phyloP scores from a whole-genome alignment of 2,888 invertebrate species.

The Nemotelus nigrinus region DNA sequence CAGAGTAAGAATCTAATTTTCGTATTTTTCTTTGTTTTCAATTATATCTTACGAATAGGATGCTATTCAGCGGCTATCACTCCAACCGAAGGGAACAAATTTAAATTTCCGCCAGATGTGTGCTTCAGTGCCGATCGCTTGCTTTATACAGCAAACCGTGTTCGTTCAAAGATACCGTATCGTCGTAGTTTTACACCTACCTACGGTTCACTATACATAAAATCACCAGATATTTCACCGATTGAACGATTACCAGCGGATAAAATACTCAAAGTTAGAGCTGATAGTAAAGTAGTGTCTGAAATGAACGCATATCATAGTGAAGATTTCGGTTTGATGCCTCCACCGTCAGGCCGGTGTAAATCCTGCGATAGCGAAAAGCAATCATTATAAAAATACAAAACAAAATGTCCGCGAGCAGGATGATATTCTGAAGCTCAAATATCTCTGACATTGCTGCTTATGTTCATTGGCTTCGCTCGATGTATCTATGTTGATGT shows the following conservation, averaged over 20 bases:
- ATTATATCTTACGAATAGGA: not conserved
- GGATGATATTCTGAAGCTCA: slow-evolving; percentile 14
- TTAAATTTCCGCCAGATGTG: slow-evolving; percentile 21
- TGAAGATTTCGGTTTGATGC: slow-evolving; percentile 18
- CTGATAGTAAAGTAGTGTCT: slow-evolving; percentile 14
- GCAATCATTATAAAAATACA: not conserved
- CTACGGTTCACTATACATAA: not conserved
- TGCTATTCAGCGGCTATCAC: slow-evolving; percentile 14
- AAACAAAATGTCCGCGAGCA: not conserved
- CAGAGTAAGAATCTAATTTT: too few relatives aligned
- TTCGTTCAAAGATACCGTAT: not conserved
- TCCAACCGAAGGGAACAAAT: slow-evolving; percentile 3
- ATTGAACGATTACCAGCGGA: slow-evolving; percentile 22
- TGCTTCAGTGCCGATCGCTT: slow-evolving; percentile 29
- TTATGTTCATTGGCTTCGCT: slow-evolving; percentile 7
- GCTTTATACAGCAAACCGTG: not conserved
- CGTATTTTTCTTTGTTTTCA: too few relatives aligned
- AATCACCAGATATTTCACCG: slow-evolving; percentile 32
- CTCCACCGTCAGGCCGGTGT: slow-evolving; percentile 5
- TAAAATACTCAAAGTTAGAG: not conserved
- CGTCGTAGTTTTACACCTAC: slow-evolving; percentile 35
- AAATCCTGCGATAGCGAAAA: not conserved
- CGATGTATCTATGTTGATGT: slow-evolving; percentile 3
- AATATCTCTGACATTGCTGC: slow-evolving; percentile 4
- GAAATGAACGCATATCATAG: not conserved